Evolutionary conservation across 2,888 invertebrate species (phyloP).

Genomic region (Poecilobothrus nobilitatus): DNA sequence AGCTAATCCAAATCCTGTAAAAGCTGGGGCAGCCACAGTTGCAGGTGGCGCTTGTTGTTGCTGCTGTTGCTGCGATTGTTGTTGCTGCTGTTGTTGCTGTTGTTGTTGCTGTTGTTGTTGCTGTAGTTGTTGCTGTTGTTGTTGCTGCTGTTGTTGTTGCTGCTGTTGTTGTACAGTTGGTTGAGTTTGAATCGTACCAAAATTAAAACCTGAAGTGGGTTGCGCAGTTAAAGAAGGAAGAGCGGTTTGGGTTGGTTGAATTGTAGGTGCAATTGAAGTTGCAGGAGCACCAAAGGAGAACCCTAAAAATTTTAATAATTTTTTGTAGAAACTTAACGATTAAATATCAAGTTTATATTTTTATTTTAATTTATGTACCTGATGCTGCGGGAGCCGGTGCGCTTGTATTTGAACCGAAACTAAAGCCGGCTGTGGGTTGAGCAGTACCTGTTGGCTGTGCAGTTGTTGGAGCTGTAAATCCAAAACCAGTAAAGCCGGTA

Average conservation of each 20-base stretch:
- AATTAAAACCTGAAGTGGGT: not conserved
- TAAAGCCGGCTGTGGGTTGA: slow-evolving; percentile 21
- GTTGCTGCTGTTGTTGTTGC: not conserved
- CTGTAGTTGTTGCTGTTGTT: slow-evolving; percentile 9
- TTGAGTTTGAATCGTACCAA: not conserved
- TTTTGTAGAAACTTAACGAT: not conserved
- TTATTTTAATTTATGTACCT: not conserved
- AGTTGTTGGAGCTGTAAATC: slow-evolving; percentile 18
- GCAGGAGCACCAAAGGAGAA: slow-evolving; percentile 21
- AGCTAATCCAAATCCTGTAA: slow-evolving; percentile 14
- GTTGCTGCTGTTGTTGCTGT: not conserved
- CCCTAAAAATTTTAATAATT: not conserved
- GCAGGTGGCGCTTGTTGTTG: slow-evolving; percentile 15
- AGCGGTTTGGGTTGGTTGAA: not conserved
- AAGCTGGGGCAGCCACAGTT: slow-evolving; percentile 24
- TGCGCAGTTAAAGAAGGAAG: not conserved
- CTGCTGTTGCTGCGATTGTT: not conserved
- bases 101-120: slow-evolving; percentile 6
- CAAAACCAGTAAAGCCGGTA: slow-evolving; percentile 27
- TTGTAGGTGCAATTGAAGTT: slow-evolving; percentile 14
- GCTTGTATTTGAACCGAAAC: slow-evolving; percentile 23
- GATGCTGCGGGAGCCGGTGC: slow-evolving; percentile 15
- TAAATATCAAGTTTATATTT: not conserved
- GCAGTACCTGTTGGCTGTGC: slow-evolving; percentile 22
- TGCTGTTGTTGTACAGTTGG: not conserved